These are phyloP conservation scores for Criorhina ranunculi DNA, from an alignment of 2,888 invertebrate species.

Conservation along the genomic window DNA sequence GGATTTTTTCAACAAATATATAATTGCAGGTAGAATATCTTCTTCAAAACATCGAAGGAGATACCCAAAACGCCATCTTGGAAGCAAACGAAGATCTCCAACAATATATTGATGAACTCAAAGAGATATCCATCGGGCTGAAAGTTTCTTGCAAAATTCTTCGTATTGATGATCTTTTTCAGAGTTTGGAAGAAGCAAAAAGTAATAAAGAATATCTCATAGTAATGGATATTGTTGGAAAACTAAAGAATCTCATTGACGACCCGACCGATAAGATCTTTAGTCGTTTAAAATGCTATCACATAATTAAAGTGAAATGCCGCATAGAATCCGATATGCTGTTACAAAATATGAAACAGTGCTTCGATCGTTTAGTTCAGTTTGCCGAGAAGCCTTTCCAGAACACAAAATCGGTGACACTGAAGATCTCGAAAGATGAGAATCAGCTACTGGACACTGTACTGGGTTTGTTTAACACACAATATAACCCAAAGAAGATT, in stretches of 20 bases:
- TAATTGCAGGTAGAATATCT: slow-evolving; percentile 78
- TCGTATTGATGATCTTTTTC: slow-evolving; percentile 85
- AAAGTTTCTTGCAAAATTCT: slow-evolving; percentile 82
- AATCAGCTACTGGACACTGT: slow-evolving; percentile 82
- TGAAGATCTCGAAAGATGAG: slow-evolving; percentile 82
- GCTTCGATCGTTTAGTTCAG: slow-evolving; percentile 83
- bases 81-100: slow-evolving; percentile 87
- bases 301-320: slow-evolving; percentile 82
- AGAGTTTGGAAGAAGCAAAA: slow-evolving; percentile 83
- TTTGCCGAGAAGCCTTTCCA: slow-evolving; percentile 82
- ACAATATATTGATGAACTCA: slow-evolving; percentile 85
- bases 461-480: slow-evolving; percentile 82
- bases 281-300: slow-evolving; percentile 81
- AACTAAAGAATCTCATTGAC: slow-evolving; percentile 81
- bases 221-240: slow-evolving; percentile 81
- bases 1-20: not conserved
- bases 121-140: slow-evolving; percentile 86
- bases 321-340: slow-evolving; percentile 82
- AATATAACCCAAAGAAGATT: slow-evolving; percentile 82
- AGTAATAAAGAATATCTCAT: slow-evolving; percentile 81
- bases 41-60: slow-evolving; percentile 85
- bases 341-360: slow-evolving; percentile 82
- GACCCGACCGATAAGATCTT: slow-evolving; percentile 81
- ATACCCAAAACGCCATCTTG: slow-evolving; percentile 87
- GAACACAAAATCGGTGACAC: slow-evolving; percentile 82